A percentile compares a stretch with the other conserved stretches of the same genome.
These are phyloP conservation scores for Drosophila nigromelanica DNA, from an alignment of 1,140 invertebrate species.

Conservation along the genomic window DNA sequence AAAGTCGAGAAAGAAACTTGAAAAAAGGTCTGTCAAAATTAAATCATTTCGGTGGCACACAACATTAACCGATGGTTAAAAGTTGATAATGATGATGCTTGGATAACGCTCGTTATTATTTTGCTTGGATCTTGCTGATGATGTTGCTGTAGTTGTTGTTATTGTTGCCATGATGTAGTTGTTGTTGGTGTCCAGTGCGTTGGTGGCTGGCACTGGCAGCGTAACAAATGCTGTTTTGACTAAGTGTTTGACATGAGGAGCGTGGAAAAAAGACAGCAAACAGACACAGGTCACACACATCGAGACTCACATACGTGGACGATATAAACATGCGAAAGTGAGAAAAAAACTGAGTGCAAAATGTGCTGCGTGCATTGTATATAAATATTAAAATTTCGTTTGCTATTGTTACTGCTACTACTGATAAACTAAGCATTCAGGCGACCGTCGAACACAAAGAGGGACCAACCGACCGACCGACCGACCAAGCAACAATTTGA, in stretches of 20 bases:
- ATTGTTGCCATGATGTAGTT: constrained; percentile 20
- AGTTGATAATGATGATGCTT: constrained; percentile 82
- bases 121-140: constrained; percentile 43
- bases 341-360: constrained; percentile 68
- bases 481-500: constrained; percentile 43
- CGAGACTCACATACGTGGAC: constrained; percentile 15
- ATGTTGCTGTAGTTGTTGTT: constrained; percentile 40
- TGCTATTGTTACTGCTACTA: constrained; percentile 29
- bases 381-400: constrained; percentile 59
- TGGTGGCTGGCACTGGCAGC: constrained; percentile 79
- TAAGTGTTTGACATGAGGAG: constrained; percentile 82
- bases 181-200: constrained; percentile 73
- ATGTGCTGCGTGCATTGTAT: constrained; percentile 56
- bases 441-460: constrained; percentile 13
- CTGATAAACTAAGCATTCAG: constrained; percentile 58
- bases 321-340: constrained; percentile 71
- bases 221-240: constrained; percentile 82
- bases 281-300: constrained; percentile 20
- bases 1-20: constrained; percentile 78
- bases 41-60: constrained; percentile 82
- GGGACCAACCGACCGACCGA: constrained; percentile 20
- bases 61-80: constrained; percentile 82
- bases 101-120: constrained; percentile 80
- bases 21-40: constrained; percentile 82
- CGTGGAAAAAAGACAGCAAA: constrained; percentile 64